Conservation (phyloP, 2,888 invertebrate species). For the Parelbella ahira region DNA sequence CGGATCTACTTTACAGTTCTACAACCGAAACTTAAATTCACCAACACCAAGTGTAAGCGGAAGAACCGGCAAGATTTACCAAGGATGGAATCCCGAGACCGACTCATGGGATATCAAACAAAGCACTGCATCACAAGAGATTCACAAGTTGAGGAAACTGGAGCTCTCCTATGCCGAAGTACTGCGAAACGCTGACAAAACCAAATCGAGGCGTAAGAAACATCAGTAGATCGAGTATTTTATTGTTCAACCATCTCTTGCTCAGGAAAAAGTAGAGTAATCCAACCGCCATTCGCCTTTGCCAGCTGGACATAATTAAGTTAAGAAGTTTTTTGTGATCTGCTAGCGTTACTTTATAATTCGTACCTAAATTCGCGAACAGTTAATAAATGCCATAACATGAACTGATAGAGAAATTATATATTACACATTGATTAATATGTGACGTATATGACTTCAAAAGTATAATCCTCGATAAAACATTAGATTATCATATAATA, state of each 20-base stretch:
- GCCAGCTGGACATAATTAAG: constrained; percentile 76
- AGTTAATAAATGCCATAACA: constrained; percentile 73
- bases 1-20: constrained; percentile 86
- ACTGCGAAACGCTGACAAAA: constrained; percentile 84
- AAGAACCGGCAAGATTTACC: constrained; percentile 70
- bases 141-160: constrained; percentile 88
- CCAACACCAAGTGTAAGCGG: constrained; percentile 80
- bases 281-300: constrained; percentile 75
- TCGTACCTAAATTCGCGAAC: constrained; percentile 64
- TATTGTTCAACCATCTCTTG: constrained; percentile 66
- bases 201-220: constrained; percentile 73
- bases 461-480: constrained; percentile 30
- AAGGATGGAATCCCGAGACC: constrained; percentile 73
- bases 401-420: constrained; percentile 54
- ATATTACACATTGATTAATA: constrained; percentile 41
- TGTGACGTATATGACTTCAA: constrained; percentile 32
- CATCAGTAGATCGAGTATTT: constrained; percentile 65
- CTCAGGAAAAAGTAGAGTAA: constrained; percentile 65
- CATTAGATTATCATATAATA: constrained; percentile 28
- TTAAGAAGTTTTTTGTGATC: constrained; percentile 75
- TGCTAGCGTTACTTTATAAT: constrained; percentile 74
- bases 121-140: constrained; percentile 90
- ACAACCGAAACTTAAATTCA: constrained; percentile 81
- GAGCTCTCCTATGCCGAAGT: constrained; percentile 94
- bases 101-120: constrained; percentile 74